phyloP scores from a whole-genome alignment of 2,797 vertebrate species.

The Poecile montanus region DNA sequence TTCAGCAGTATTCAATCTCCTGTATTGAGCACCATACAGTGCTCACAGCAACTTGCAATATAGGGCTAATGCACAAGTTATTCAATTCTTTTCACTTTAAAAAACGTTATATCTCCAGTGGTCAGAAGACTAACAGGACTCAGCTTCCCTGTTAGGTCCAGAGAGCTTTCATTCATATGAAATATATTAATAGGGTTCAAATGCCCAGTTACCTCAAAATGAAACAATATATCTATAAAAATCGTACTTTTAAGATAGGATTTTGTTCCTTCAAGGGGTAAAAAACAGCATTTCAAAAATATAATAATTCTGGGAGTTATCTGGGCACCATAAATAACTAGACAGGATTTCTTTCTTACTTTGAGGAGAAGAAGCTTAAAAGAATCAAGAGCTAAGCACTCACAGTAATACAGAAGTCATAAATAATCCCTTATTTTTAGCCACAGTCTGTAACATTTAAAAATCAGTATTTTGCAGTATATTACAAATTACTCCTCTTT shows the following conservation, averaged over 20 bases:
- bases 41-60: background rate
- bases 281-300: background rate
- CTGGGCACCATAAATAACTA: background rate
- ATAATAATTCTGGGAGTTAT: background rate
- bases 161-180: background rate
- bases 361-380: background rate
- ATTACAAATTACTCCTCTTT: background rate
- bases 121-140: background rate
- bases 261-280: background rate
- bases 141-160: background rate
- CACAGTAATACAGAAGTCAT: background rate
- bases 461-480: background rate
- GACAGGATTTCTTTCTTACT: background rate
- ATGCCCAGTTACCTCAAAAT: background rate
- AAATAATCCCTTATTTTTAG: slow-evolving; percentile 25
- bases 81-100: background rate
- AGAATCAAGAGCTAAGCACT: background rate
- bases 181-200: background rate
- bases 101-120: background rate
- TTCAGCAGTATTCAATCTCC: background rate
- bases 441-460: background rate
- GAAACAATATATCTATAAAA: background rate
- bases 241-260: background rate
- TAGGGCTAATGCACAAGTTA: background rate
- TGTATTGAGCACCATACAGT: background rate